Evolutionary conservation across 2,888 invertebrate species (phyloP), one percentile per base, ranked within the genome.

Genomic region (Siphlonurus alternatus): DNA sequence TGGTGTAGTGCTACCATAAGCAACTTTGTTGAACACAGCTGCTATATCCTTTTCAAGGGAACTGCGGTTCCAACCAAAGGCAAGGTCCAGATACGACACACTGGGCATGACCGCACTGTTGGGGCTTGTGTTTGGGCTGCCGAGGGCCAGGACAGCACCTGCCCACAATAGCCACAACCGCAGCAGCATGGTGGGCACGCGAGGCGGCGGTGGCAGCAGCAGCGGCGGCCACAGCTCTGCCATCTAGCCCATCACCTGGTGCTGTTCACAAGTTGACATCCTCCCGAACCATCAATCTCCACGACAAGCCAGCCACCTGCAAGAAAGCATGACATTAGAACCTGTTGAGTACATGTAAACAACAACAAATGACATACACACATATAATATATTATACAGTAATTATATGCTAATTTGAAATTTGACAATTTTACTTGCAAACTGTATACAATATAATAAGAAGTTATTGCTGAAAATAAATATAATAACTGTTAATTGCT

Each of bases 21-120:
- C 84, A 59, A 85, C 85, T 74, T 85, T 85, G 69, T 83, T 84
- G 69, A 86, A 80, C 62, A 86, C 82, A 23, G 85, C 85, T 5
- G 83, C 84, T 53, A 85, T 80, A 72, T 82, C 84, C 69, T 84
- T 81, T 71, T 85, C 85, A 69, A 84, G 74, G 15, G 69, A 64
- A 69, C 81, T 80, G 66, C 83, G 76, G 68, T 81, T 56, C 25
- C 2, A 63, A 3, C 61, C 61, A 59, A 53, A 38, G 1, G 61
- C 24, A 23, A 61, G 80, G 69, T 83, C 84, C 63, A 83, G 72
- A 70, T 79, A 78, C 63, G 74, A 65, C 75, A 64, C 64, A 59
- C 65, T 65, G 19, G 65, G 64, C 53, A 62, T 53, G 3, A 64
- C 61, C 5, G 56, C 56, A n/a, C 19, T 20, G 56, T 56, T 56